Percentiles rank a stretch among this genome's conserved stretches.
Conservation (phyloP, 2,113 vertebrate species). For the Pseudopodoces humilis region DNA sequence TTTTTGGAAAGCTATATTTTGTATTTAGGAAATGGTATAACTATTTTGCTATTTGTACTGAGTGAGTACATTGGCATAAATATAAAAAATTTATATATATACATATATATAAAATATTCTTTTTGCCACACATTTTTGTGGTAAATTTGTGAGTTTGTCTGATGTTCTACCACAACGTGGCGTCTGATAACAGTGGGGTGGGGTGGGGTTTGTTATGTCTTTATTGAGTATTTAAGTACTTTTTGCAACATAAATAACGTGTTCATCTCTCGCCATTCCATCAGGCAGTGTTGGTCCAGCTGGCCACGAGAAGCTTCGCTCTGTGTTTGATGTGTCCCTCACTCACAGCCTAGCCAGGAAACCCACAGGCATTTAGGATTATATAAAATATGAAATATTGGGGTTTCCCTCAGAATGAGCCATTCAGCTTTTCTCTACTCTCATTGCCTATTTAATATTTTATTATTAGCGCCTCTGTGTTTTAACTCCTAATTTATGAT, state of each 20-base stretch:
- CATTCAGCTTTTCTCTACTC: constrained; percentile 74
- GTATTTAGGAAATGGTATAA: constrained; percentile 85
- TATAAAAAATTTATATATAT: constrained; percentile 82
- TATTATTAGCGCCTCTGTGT: constrained; percentile 74
- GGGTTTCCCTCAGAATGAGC: constrained; percentile 74
- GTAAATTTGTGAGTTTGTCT: constrained; percentile 82
- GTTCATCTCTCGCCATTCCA: constrained; percentile 79
- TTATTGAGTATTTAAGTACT: constrained; percentile 79
- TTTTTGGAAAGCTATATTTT: constrained; percentile 89
- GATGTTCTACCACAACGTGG: constrained; percentile 85
- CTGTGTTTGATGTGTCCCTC: constrained; percentile 52
- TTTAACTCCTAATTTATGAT: constrained; percentile 81
- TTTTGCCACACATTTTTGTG: constrained; percentile 85
- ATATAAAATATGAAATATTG: neutral
- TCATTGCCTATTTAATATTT: constrained; percentile 80
- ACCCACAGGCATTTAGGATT: constrained; percentile 34
- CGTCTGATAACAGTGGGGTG: constrained; percentile 84
- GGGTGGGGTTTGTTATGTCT: constrained; percentile 83
- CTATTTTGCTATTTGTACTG: constrained; percentile 87
- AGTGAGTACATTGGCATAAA: constrained; percentile 86
- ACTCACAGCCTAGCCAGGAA: constrained; percentile 50
- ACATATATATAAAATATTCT: constrained; percentile 85
- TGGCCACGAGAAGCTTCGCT: constrained; percentile 68
- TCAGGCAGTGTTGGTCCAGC: constrained; percentile 67
- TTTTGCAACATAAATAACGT: constrained; percentile 73